A percentile compares a stretch with the other conserved stretches of the same genome.
These are phyloP conservation scores for Orbicella faveolata DNA, from an alignment of 64 coral and sea anemone genomes.

Conservation along the genomic window DNA sequence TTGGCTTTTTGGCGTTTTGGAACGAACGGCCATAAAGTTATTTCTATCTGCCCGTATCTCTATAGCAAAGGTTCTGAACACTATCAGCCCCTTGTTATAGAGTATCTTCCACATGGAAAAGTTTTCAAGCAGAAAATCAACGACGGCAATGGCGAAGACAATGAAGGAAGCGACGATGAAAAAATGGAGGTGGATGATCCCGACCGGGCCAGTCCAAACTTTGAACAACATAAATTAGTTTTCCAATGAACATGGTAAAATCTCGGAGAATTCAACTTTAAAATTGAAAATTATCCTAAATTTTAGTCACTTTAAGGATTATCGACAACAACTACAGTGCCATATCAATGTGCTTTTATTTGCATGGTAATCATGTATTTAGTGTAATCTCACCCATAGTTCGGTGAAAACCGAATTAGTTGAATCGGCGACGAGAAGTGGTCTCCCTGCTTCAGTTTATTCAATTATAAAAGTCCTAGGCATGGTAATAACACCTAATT, in stretches of 20 bases:
- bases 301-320: no score
- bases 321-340: no score
- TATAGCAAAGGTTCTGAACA: not conserved
- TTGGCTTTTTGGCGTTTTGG: not conserved
- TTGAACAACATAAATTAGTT: not conserved
- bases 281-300: no score
- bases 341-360: not conserved
- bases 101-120: not conserved
- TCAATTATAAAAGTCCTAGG: no score
- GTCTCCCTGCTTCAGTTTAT: no score
- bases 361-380: not conserved
- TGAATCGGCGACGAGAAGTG: no score
- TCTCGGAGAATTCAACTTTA: no score
- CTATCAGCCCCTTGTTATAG: not conserved
- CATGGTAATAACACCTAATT: no score
- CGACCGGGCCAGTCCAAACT: not conserved
- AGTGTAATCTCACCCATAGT: not conserved
- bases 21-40: not conserved
- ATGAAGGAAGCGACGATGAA: not conserved
- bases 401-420: no score
- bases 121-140: not conserved
- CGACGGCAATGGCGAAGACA: not conserved
- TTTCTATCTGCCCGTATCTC: not conserved
- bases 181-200: not conserved
- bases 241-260: not conserved